Percentiles rank a stretch among this genome's conserved stretches.
These are phyloP conservation scores for Caerostris darwini DNA, from an alignment of 1,140 invertebrate species.

Conservation along the genomic window DNA sequence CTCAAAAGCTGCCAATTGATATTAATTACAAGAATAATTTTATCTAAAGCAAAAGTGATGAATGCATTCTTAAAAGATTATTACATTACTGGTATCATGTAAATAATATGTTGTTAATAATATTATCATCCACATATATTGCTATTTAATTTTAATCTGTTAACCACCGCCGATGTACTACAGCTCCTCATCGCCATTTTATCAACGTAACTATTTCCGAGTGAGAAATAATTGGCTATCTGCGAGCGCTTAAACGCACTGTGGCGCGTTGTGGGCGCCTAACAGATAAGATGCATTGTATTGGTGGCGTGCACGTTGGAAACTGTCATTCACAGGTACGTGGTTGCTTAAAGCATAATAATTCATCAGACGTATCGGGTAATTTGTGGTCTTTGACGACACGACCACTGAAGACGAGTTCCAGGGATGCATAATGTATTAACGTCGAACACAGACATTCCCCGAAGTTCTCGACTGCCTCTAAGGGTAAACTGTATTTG, in stretches of 20 bases:
- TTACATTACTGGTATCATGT: too few species aligned
- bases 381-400: slow-evolving; percentile 57
- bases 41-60: too few species aligned
- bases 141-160: too few species aligned
- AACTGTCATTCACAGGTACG: slow-evolving; percentile 52
- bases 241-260: background rate
- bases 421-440: slow-evolving; percentile 52
- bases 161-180: too few species aligned
- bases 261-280: background rate
- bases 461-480: background rate
- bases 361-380: slow-evolving; percentile 44
- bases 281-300: slow-evolving; percentile 39
- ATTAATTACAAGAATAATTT: too few species aligned
- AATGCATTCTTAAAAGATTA: too few species aligned
- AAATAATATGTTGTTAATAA: too few species aligned
- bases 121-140: too few species aligned
- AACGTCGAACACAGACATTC: background rate
- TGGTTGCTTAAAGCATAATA: background rate
- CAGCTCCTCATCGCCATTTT: background rate
- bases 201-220: background rate
- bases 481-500: background rate
- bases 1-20: too few species aligned
- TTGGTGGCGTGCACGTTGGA: background rate
- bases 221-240: slow-evolving; percentile 17
- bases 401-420: background rate